A percentile compares a stretch with the other conserved stretches of the same genome.
phyloP scores from a whole-genome alignment of 2,888 invertebrate genomes.

The Lordiphosa andalusiaca region DNA sequence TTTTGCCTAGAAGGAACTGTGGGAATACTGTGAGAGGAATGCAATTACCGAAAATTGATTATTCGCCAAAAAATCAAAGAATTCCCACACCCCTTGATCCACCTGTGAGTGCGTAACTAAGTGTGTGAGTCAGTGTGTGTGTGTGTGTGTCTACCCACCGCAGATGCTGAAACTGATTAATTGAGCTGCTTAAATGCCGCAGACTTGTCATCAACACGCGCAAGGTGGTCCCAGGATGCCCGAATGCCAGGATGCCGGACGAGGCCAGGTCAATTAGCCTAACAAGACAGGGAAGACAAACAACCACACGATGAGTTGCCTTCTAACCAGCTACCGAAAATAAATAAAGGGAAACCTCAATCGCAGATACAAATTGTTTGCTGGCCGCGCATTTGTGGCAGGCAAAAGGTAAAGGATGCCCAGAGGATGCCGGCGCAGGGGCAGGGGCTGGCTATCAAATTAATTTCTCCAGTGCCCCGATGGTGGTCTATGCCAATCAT shows the following conservation, averaged over 20 bases:
- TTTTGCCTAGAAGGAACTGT: no score
- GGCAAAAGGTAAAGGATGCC: slow-evolving; percentile 3
- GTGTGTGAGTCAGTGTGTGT: no score
- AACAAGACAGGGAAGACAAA: slow-evolving; percentile 70
- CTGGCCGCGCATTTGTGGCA: slow-evolving; percentile 7
- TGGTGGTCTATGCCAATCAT: slow-evolving; percentile 74
- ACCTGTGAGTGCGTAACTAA: no score
- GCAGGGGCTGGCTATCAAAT: slow-evolving; percentile 49
- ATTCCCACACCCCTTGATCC: no score
- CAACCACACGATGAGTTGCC: slow-evolving; percentile 26
- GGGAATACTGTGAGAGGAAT: no score
- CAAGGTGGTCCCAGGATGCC: slow-evolving; percentile 59
- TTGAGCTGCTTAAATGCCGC: slow-evolving; percentile 61
- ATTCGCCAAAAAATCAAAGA: no score
- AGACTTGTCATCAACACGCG: slow-evolving; percentile 40
- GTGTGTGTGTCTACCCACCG: no score
- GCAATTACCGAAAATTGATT: no score
- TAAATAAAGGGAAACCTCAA: slow-evolving; percentile 9
- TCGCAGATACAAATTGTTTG: slow-evolving; percentile 9
- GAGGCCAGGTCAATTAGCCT: slow-evolving; percentile 76
- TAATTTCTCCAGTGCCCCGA: slow-evolving; percentile 52
- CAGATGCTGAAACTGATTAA: slow-evolving; percentile 45
- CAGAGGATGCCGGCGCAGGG: neutral
- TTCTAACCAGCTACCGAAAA: slow-evolving; percentile 35
- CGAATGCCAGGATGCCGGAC: slow-evolving; percentile 26